Conservation (phyloP, 2,113 vertebrate species). For the Bubo bubo region DNA sequence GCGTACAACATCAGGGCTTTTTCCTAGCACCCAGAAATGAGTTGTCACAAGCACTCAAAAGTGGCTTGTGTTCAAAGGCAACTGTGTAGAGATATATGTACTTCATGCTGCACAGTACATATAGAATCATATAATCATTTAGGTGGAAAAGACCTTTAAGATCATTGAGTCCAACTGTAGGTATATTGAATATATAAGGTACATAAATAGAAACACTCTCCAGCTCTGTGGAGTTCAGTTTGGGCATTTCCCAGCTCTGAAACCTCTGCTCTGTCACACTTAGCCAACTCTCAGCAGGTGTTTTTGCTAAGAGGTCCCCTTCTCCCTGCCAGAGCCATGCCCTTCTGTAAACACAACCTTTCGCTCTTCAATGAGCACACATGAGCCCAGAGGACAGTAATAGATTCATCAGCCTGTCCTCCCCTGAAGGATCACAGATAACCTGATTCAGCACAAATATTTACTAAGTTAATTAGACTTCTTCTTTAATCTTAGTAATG, state of each 20-base stretch:
- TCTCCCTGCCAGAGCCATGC: not conserved
- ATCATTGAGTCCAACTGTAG: not conserved
- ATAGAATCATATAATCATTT: not conserved
- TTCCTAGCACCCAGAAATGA: not conserved
- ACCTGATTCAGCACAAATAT: slow-evolving; percentile 28
- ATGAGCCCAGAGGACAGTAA: not conserved
- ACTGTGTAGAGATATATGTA: rapidly evolving
- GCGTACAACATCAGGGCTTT: not conserved
- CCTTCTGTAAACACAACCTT: not conserved
- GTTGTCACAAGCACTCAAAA: not conserved
- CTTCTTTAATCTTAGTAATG: not conserved
- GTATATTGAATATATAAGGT: not conserved
- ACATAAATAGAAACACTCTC: not conserved
- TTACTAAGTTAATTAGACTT: slow-evolving; percentile 18
- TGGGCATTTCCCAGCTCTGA: not conserved
- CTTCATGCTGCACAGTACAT: not conserved
- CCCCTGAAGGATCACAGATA: not conserved
- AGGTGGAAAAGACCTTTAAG: not conserved
- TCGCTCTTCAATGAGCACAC: not conserved
- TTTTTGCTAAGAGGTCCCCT: not conserved
- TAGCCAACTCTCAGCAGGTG: not conserved
- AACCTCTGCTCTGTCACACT: not conserved
- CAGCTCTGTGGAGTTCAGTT: not conserved
- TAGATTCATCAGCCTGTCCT: not conserved
- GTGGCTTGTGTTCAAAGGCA: not conserved